Percentiles rank a stretch among this genome's conserved stretches.
Evolutionary conservation across 2,888 invertebrate species (phyloP).

Genomic region (Ormyrus labotus): DNA sequence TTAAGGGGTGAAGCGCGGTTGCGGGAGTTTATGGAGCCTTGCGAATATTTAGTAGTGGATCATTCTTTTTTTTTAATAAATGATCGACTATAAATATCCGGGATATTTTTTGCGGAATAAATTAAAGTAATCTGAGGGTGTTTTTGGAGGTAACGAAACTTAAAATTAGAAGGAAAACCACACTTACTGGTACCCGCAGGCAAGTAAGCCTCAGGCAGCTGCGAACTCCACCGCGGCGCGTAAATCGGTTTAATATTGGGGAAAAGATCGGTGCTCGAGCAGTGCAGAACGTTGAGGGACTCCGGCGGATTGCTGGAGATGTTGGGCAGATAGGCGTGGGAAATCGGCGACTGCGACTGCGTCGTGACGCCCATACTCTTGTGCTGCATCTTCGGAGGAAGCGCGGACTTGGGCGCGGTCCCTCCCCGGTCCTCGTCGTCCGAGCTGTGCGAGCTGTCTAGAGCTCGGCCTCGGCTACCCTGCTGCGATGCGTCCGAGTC

Average conservation of each 20-base stretch:
- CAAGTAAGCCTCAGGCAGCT: constrained; percentile 81
- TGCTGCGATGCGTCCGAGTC: constrained; percentile 85
- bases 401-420: not conserved
- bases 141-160: no score
- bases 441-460: constrained; percentile 96
- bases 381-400: constrained; percentile 66
- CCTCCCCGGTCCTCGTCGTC: constrained; percentile 82
- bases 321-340: constrained; percentile 80
- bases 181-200: constrained; percentile 71
- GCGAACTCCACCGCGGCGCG: constrained; percentile 83
- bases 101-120: no score
- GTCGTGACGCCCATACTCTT: constrained; percentile 72
- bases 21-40: no score
- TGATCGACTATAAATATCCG: no score
- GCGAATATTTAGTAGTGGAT: constrained; percentile 6
- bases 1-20: not conserved
- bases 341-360: constrained; percentile 62
- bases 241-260: constrained; percentile 82
- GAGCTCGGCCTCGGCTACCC: constrained; percentile 84
- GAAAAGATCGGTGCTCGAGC: constrained; percentile 82
- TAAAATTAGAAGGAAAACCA: no score
- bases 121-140: no score
- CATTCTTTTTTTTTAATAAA: no score
- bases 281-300: constrained; percentile 72
- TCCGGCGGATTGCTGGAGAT: constrained; percentile 65